A percentile compares a stretch with the other conserved stretches of the same genome.
These are phyloP conservation scores for Panthera tigris DNA, from an alignment of 2,113 vertebrate genomes.

Conservation along the genomic window DNA sequence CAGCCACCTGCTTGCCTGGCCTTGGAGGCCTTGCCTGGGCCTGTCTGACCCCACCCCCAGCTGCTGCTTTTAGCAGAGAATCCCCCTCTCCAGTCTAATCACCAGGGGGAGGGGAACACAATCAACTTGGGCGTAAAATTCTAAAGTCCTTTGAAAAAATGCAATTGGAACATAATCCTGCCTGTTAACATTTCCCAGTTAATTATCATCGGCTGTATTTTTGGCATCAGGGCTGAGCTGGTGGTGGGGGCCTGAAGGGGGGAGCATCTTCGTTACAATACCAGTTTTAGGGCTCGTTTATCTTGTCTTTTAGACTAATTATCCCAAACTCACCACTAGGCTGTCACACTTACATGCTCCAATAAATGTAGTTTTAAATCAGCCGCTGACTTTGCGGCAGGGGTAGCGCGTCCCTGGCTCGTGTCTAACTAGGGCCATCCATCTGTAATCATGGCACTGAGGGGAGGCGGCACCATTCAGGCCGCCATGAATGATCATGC, in stretches of 20 bases:
- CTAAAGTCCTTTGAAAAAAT: constrained; percentile 88
- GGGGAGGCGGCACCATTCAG: constrained; percentile 84
- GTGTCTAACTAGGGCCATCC: constrained; percentile 89
- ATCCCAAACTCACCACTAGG: constrained; percentile 90
- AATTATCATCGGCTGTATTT: constrained; percentile 97
- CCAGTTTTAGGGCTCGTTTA: constrained; percentile 96
- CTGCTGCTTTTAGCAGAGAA: constrained; percentile 87
- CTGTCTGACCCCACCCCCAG: not conserved
- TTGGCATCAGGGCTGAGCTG: constrained; percentile 90
- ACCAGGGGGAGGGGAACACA: constrained; percentile 86
- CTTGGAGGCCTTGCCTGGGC: constrained; percentile 73
- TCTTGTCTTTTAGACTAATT: constrained; percentile 97
- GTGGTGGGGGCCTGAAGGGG: constrained; percentile 78
- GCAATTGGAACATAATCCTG: constrained; percentile 87
- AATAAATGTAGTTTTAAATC: constrained; percentile 92
- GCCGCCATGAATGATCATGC: constrained; percentile 89
- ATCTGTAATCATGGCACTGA: constrained; percentile 88
- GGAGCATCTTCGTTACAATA: constrained; percentile 92
- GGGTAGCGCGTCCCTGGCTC: constrained; percentile 84
- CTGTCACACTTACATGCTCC: constrained; percentile 93
- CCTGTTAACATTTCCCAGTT: constrained; percentile 86
- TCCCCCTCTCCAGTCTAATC: constrained; percentile 96
- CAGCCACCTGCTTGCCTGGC: constrained; percentile 84
- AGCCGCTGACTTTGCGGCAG: constrained; percentile 85
- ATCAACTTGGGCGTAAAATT: constrained; percentile 92